phyloP scores from a whole-genome alignment of 1,140 invertebrate genomes.

The Macrobrachium nipponense region DNA sequence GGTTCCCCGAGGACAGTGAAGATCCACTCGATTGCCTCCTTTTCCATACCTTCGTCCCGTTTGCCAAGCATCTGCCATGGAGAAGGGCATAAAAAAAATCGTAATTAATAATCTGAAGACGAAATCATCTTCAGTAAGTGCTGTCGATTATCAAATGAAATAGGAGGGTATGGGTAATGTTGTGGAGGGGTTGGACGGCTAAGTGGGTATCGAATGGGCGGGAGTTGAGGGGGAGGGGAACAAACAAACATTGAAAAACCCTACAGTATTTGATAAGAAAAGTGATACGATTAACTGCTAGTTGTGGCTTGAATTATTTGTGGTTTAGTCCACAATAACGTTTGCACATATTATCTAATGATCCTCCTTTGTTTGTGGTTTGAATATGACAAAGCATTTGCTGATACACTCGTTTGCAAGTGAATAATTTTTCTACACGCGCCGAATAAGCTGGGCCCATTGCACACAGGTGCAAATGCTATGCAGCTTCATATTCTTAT shows the following conservation, averaged over 20 bases:
- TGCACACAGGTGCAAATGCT: too few relatives aligned
- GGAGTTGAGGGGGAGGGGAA: background rate
- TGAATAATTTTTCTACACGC: too few relatives aligned
- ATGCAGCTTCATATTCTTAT: too few relatives aligned
- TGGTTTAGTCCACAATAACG: too few relatives aligned
- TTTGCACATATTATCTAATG: too few relatives aligned
- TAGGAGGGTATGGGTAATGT: too few relatives aligned
- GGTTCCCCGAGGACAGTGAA: constrained; percentile 83
- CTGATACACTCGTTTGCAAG: too few relatives aligned
- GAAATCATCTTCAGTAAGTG: background rate
- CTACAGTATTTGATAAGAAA: too few relatives aligned
- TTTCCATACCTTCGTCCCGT: constrained; percentile 88
- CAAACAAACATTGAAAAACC: background rate
- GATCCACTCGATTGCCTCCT: constrained; percentile 91
- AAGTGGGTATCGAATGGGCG: background rate
- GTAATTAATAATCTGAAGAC: background rate
- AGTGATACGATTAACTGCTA: background rate
- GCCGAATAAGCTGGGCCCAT: too few relatives aligned
- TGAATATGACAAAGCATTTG: background rate
- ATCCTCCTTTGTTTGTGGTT: background rate
- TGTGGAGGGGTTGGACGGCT: background rate
- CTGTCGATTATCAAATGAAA: too few relatives aligned
- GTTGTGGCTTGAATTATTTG: too few relatives aligned
- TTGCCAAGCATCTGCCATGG: constrained; percentile 83
- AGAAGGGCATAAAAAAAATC: constrained; percentile 53